Base-by-base conservation (phyloP, 2,888 invertebrate genomes). In the Nomada fucata region DNA sequence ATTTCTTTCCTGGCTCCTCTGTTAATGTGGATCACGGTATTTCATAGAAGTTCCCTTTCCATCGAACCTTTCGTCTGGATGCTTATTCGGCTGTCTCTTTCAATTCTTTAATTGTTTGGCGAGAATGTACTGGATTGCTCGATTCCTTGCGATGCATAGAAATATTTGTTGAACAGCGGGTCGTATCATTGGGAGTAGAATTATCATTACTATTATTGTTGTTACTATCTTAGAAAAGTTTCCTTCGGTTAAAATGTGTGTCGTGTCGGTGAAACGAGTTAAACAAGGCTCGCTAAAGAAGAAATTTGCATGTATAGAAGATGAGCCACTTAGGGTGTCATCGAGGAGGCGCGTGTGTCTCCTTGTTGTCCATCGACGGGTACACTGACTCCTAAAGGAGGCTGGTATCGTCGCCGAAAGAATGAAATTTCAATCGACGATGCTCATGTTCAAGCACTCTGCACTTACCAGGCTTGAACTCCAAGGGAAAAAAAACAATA, bases 231-330 rank as follows among this genome's bases (percentile, higher is more conserved):
- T 2, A 23, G 29, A 36, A n/a, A 20, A 0, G 50, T 42, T 55
- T 10, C 57, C 36, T 13, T n/a, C n/a, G 47, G n/a, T 23, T 13
- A 10, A 52, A 20, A 50, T n/a, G 23, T 57, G 10, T 57, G 20
- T 57, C 63, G 63, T 68, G 20, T 15, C n/a, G 15, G 9, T n/a
- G n/a, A 23, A 20, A 47, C 20, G 53, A 11, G n/a, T n/a, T 7
- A 60, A 76, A 70, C 75, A 76, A 60, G 63, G 18, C 29, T 63
- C 29, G 47, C 10, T 50, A 61, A 53, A 57, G 7, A 64, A 47
- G 68, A 44, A 79, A 75, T 79, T 75, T 68, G 69, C 78, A 69
- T 79, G 55, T 61, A 69, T 64, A 42, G 68, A 69, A 69, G 67
- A 65, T 42, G 57, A 78, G 55, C 61, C 57, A 47, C 52, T 47